phyloP scores from a whole-genome alignment of 2,888 invertebrate species.

The Serripes groenlandicus region DNA sequence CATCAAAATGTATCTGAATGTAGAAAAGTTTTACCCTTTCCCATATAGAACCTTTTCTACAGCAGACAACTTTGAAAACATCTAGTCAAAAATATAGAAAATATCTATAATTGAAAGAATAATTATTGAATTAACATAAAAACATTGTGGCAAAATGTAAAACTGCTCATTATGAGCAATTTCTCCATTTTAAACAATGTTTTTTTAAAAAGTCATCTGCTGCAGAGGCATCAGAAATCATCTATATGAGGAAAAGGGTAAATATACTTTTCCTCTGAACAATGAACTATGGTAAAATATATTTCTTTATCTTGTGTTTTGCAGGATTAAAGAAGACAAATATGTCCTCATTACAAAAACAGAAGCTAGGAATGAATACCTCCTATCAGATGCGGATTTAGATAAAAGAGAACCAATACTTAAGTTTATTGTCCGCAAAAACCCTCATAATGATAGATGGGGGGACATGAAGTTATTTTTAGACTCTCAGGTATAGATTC shows the following conservation, averaged over 20 bases:
- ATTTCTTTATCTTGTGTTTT: constrained; percentile 34
- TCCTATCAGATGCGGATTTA: constrained; percentile 96
- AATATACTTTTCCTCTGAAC: too few relatives aligned
- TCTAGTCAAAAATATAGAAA: too few relatives aligned
- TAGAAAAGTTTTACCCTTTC: too few relatives aligned
- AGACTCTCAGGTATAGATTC: constrained; percentile 91
- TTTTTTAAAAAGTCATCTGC: background rate
- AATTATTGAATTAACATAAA: too few relatives aligned
- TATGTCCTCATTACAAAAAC: constrained; percentile 97
- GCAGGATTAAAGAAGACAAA: constrained; percentile 89
- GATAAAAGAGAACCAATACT: constrained; percentile 94
- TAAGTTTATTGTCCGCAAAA: constrained; percentile 94
- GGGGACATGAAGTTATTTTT: constrained; percentile 99
- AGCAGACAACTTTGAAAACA: too few relatives aligned
- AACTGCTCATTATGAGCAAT: background rate
- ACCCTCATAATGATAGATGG: constrained; percentile 96
- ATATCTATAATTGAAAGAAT: too few relatives aligned
- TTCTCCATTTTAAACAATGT: background rate
- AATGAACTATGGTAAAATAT: too few relatives aligned
- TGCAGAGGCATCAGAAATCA: background rate
- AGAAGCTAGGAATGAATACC: constrained; percentile 95
- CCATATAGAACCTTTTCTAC: too few relatives aligned
- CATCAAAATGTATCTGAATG: too few relatives aligned
- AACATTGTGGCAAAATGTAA: background rate
- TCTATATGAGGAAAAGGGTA: too few relatives aligned